Percentiles rank a stretch among this genome's conserved stretches.
Evolutionary conservation across 2,797 vertebrate genomes (phyloP).

Genomic region (Fringilla coelebs): DNA sequence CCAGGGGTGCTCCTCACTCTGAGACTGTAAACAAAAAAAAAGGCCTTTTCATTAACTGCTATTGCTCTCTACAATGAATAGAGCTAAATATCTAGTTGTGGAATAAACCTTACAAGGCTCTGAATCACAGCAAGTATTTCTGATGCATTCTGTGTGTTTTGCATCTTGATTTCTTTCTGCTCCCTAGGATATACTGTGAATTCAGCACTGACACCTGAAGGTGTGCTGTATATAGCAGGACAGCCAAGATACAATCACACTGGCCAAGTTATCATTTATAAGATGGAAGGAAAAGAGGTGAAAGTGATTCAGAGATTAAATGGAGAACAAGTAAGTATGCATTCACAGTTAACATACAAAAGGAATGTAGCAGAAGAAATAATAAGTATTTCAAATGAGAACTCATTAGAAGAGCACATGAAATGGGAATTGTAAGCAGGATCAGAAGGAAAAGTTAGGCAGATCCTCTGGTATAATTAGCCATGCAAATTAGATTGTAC

Average conservation of each 20-base stretch:
- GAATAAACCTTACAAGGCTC: neutral
- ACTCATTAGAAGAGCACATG: neutral
- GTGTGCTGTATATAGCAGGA: slow-evolving; percentile 87
- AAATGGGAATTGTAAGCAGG: neutral
- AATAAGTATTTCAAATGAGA: neutral
- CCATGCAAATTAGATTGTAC: neutral
- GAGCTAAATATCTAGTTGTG: neutral
- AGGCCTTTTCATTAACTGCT: neutral
- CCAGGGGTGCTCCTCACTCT: neutral
- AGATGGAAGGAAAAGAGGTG: slow-evolving; percentile 71
- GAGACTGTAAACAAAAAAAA: neutral
- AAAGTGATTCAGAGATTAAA: slow-evolving; percentile 83
- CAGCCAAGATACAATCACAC: slow-evolving; percentile 96
- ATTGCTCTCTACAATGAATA: neutral
- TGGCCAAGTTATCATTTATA: slow-evolving; percentile 90
- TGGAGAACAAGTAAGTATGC: slow-evolving; percentile 87
- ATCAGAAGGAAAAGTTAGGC: neutral
- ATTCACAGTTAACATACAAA: neutral
- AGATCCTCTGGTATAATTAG: neutral
- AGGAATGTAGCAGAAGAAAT: neutral
- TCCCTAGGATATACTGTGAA: slow-evolving; percentile 89
- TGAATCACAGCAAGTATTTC: neutral
- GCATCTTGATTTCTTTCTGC: neutral
- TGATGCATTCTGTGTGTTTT: neutral
- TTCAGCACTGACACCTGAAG: slow-evolving; percentile 81